Evolutionary conservation across 2,888 invertebrate genomes (phyloP).

Genomic region (Boloria euphrosyne): DNA sequence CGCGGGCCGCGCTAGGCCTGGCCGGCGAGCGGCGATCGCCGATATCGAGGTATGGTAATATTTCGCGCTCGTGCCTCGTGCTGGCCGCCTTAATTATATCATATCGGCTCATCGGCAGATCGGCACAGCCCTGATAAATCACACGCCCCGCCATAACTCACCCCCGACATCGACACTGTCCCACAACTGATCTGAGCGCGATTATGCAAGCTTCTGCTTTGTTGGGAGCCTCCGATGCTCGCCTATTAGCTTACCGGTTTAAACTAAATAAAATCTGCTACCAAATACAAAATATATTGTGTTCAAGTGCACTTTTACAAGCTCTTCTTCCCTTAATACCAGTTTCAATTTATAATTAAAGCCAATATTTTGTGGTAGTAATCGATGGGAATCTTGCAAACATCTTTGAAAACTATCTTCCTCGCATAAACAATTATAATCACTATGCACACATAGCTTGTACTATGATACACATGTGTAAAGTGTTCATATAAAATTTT

Average conservation of each 20-base stretch:
- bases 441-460: too few relatives aligned
- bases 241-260: slow-evolving; percentile 13
- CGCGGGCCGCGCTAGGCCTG: slow-evolving; percentile 17
- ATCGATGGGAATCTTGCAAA: too few relatives aligned
- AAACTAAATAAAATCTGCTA: neutral
- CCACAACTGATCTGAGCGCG: slow-evolving; percentile 31
- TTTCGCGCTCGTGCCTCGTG: slow-evolving; percentile 67
- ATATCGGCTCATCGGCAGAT: slow-evolving; percentile 53
- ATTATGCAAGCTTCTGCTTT: slow-evolving; percentile 33
- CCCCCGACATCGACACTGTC: slow-evolving; percentile 29
- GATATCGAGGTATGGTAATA: slow-evolving; percentile 66
- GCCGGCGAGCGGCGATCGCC: slow-evolving; percentile 40
- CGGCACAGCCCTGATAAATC: slow-evolving; percentile 42
- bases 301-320: neutral
- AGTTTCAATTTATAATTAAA: too few relatives aligned
- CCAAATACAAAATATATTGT: neutral
- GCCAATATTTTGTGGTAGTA: too few relatives aligned
- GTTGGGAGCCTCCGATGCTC: slow-evolving; percentile 1
- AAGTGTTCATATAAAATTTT: too few relatives aligned
- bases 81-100: slow-evolving; percentile 66
- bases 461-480: too few relatives aligned
- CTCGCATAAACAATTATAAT: too few relatives aligned
- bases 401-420: too few relatives aligned
- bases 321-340: neutral
- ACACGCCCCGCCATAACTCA: slow-evolving; percentile 41